Conservation (phyloP, 2,797 vertebrate species). For the Microctenopoma stevenorrisi region DNA sequence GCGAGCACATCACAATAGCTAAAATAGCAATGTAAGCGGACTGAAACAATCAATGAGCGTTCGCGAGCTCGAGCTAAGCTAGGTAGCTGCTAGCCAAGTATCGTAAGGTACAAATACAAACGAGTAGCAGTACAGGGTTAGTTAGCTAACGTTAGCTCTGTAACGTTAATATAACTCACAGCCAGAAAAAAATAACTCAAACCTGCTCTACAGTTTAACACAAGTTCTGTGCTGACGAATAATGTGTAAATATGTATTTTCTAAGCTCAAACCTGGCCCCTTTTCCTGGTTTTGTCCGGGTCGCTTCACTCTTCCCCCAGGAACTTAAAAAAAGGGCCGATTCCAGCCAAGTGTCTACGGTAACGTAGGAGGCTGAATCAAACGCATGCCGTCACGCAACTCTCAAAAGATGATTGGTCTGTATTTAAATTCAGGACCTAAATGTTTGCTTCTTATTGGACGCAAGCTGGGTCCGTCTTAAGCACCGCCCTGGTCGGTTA, state of each 20-base stretch:
- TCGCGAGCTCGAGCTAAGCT: slow-evolving; percentile 53
- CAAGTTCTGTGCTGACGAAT: slow-evolving; percentile 14
- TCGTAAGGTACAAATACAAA: slow-evolving; percentile 38
- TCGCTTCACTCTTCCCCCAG: slow-evolving; percentile 71
- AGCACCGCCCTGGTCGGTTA: slow-evolving; percentile 35
- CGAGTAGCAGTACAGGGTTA: slow-evolving; percentile 32
- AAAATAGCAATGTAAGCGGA: slow-evolving; percentile 1
- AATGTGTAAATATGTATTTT: slow-evolving; percentile 32
- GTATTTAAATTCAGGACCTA: not conserved
- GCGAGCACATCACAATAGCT: not conserved
- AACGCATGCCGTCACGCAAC: slow-evolving; percentile 32
- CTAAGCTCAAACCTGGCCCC: slow-evolving; percentile 40
- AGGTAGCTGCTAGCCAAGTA: slow-evolving; percentile 54
- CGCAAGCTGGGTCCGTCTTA: slow-evolving; percentile 26
- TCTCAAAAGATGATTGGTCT: slow-evolving; percentile 65
- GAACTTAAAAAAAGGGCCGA: slow-evolving; percentile 81
- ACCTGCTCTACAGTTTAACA: slow-evolving; percentile 48
- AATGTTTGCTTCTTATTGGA: slow-evolving; percentile 64
- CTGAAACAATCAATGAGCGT: slow-evolving; percentile 62
- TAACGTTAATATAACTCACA: slow-evolving; percentile 4
- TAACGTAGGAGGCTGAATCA: slow-evolving; percentile 57
- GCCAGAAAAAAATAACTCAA: slow-evolving; percentile 9
- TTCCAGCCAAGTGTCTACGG: slow-evolving; percentile 50
- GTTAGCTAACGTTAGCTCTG: slow-evolving; percentile 42
- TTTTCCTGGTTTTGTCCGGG: slow-evolving; percentile 48